Conservation (phyloP, 2,797 vertebrate genomes). For the Okamejei kenojei region DNA sequence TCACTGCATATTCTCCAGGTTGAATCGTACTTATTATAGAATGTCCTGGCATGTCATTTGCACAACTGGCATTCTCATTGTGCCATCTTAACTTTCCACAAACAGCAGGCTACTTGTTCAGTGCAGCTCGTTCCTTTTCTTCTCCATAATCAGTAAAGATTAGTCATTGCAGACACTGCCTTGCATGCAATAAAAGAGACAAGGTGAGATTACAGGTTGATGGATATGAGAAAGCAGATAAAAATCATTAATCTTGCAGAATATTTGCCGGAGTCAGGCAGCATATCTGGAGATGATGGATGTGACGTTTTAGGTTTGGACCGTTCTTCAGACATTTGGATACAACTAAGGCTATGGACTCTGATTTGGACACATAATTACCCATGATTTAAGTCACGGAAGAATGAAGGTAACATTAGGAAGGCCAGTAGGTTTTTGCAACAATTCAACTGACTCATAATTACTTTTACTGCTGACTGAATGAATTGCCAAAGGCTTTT, state of each 20-base stretch:
- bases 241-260: neutral
- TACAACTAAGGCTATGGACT: neutral
- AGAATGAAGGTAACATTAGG: neutral
- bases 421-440: neutral
- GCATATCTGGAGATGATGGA: no score
- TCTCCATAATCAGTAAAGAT: constrained; percentile 7
- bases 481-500: no score
- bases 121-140: neutral
- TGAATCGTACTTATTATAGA: neutral
- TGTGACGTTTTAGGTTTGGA: no score
- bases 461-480: neutral
- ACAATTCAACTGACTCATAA: neutral
- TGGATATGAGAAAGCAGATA: neutral
- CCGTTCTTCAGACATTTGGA: no score
- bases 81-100: constrained; percentile 20
- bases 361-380: neutral
- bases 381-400: neutral
- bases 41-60: constrained; percentile 13
- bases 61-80: constrained; percentile 20
- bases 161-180: neutral
- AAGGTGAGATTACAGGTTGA: neutral
- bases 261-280: neutral
- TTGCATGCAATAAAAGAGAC: neutral
- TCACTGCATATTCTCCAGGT: neutral
- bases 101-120: constrained; percentile 2